Evolutionary conservation across 2,797 vertebrate species (phyloP), one percentile per base, ranked within the genome.

Genomic region (Enteromius radiatus): DNA sequence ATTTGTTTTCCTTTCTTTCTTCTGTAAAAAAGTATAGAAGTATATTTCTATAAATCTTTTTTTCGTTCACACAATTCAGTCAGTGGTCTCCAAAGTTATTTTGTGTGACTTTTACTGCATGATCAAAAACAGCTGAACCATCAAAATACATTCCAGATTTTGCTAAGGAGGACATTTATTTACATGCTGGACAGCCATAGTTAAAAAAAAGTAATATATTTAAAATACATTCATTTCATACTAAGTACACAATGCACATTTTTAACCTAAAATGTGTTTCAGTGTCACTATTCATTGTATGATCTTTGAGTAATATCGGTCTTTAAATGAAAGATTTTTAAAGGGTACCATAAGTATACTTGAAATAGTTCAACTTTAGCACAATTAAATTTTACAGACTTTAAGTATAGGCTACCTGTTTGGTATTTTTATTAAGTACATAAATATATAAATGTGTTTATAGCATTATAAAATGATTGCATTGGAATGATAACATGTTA

Each of bases 401-500:
- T 23, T 23, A 56, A 23, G 21, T 11, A 56, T n/a, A 45, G 11
- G 12, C 43, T 45, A 23, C 10, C n/a, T 2, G 54, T 56, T 56
- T 11, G 19, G 19, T 21, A n/a, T 54, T n/a, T 54, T 54, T n/a
- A 47, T 47, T 17, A 49, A 49, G 47, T 23, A 56, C n/a, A 12
- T 26, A 26, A 12, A 56, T 23, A 56, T 56, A 11, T 56, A 56
- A 56, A 56, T 56, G 54, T 23, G 4, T 56, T 56, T 56, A 3
- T 56, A 23, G 5, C 54, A 21, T 36, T n/a, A 36, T 1, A 36
- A 8, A 74, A 54, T 54, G 0, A 54, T 36, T 54, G 11, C 36
- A 41, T 36, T 76, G 38, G 36, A 76, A 61, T 3, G 0, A 64
- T 78, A 70, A 78, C 49, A 69, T 21, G 12, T 78, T 77, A 76